These are phyloP conservation scores for Myotis vivesi DNA, from an alignment of 2,797 vertebrate genomes.

Conservation along the genomic window DNA sequence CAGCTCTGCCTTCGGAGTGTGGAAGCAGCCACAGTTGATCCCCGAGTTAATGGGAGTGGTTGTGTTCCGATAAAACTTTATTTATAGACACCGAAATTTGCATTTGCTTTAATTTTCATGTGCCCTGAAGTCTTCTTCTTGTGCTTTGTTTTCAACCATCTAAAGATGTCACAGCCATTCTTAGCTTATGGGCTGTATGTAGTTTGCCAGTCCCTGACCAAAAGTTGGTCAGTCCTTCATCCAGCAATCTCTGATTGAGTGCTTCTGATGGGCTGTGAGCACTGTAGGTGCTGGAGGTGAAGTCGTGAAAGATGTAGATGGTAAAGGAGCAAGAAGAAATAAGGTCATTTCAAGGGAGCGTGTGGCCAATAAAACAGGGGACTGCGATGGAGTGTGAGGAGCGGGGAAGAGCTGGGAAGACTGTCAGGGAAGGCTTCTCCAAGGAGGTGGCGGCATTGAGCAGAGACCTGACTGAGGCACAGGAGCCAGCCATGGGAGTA, in stretches of 20 bases:
- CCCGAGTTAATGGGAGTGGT: background rate
- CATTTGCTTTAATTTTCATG: background rate
- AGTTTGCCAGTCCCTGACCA: background rate
- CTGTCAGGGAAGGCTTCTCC: background rate
- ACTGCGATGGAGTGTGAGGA: background rate
- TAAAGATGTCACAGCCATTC: background rate
- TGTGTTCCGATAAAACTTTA: conserved; percentile 32
- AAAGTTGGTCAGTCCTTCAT: background rate
- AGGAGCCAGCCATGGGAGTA: background rate
- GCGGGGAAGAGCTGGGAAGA: background rate
- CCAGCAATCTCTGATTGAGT: background rate
- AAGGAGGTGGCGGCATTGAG: background rate
- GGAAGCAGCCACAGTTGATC: background rate
- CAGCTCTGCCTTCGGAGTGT: background rate
- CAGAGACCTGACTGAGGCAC: background rate
- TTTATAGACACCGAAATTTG: background rate
- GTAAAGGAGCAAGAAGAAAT: background rate
- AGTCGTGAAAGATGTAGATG: background rate
- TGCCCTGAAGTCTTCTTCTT: background rate
- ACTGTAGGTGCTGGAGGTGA: background rate
- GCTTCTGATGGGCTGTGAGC: background rate
- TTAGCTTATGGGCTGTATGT: background rate
- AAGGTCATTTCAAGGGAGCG: background rate
- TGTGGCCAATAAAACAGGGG: background rate
- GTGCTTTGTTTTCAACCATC: background rate